These are phyloP conservation scores for Callyntrura sp. DNA, from an alignment of 2,888 invertebrate species.

Conservation along the genomic window DNA sequence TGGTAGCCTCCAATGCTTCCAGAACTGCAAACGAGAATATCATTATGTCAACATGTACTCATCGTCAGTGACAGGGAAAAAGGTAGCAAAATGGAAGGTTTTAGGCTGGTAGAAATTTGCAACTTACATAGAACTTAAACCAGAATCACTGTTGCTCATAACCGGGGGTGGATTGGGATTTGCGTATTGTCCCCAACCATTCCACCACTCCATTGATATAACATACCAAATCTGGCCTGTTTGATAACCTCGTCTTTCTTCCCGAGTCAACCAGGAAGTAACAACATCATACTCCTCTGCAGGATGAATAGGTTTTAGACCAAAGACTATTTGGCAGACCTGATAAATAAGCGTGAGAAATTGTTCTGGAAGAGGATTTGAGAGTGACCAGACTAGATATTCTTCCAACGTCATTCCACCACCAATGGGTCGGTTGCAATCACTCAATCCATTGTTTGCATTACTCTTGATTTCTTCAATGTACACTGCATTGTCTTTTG, in stretches of 20 bases:
- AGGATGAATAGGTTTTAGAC: constrained; percentile 92
- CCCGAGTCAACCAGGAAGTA: constrained; percentile 93
- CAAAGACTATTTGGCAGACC: constrained; percentile 95
- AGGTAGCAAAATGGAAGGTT: too few species aligned
- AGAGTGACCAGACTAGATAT: constrained; percentile 95
- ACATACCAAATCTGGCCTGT: constrained; percentile 97
- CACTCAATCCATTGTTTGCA: constrained; percentile 54
- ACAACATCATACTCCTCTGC: constrained; percentile 94
- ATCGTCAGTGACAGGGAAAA: too few species aligned
- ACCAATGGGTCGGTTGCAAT: background rate
- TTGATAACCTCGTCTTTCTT: constrained; percentile 90
- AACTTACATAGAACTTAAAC: constrained; percentile 83
- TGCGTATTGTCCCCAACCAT: constrained; percentile 90
- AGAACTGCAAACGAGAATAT: constrained; percentile 55
- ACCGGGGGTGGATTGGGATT: constrained; percentile 79
- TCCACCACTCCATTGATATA: constrained; percentile 95
- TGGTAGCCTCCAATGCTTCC: constrained; percentile 81
- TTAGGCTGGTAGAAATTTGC: too few species aligned
- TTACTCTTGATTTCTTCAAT: constrained; percentile 83
- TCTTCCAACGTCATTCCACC: constrained; percentile 90
- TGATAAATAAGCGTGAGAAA: constrained; percentile 91
- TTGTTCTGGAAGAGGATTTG: constrained; percentile 89
- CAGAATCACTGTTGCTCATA: constrained; percentile 83
- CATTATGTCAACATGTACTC: too few species aligned
- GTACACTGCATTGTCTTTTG: constrained; percentile 83